A percentile compares a stretch with the other conserved stretches of the same genome.
Evolutionary conservation across 2,797 vertebrate species (phyloP).

Genomic region (Anas acuta): DNA sequence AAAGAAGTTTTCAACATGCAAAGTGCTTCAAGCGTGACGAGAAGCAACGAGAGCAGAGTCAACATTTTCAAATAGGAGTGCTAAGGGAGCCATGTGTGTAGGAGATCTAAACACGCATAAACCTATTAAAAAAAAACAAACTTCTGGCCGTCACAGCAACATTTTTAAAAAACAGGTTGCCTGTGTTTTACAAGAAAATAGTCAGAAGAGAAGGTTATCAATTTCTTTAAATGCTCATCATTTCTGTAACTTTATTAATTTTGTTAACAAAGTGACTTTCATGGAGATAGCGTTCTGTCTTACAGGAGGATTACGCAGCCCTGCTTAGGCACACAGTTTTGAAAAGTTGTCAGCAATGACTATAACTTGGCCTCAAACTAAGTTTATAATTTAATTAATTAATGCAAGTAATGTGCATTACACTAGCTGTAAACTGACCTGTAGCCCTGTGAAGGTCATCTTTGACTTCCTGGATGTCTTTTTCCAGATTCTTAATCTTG

Average conservation of each 20-base stretch:
- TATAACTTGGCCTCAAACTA: neutral
- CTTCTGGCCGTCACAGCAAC: neutral
- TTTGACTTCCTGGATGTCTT: slow-evolving; percentile 71
- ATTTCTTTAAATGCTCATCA: neutral
- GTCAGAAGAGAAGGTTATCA: neutral
- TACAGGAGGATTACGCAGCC: neutral
- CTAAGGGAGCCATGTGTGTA: neutral
- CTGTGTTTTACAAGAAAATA: neutral
- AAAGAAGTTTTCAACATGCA: slow-evolving; percentile 13
- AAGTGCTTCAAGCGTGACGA: neutral
- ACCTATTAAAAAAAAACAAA: neutral
- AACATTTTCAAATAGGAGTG: neutral
- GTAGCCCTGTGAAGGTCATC: slow-evolving; percentile 71
- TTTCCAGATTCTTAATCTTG: slow-evolving; percentile 75
- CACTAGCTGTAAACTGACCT: slow-evolving; percentile 74
- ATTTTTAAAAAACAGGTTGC: neutral
- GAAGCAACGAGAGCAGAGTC: neutral
- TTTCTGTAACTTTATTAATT: neutral
- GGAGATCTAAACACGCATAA: neutral
- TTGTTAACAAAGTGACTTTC: neutral
- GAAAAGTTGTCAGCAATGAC: neutral
- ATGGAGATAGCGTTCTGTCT: neutral
- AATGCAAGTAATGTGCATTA: neutral
- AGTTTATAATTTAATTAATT: neutral
- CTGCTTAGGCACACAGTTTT: neutral